Base-by-base conservation (phyloP, 2,888 invertebrate species). In the Tachina lurida region DNA sequence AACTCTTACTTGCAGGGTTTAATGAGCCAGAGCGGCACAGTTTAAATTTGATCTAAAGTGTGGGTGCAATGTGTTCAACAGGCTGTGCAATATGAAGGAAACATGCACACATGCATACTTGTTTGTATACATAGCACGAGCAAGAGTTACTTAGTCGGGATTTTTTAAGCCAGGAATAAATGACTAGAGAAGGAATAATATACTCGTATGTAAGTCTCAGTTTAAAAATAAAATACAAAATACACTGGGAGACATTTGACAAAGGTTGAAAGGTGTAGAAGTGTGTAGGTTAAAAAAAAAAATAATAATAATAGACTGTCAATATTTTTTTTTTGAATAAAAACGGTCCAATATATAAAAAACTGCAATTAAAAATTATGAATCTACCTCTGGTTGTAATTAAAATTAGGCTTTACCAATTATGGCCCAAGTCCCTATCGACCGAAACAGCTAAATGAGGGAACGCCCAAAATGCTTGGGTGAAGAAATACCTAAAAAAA, bases 21-120 rank as follows among this genome's bases (percentile, higher is more conserved):
- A 49, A 79, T 65, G 68, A 74, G 43, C 49, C 31, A 62, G 17
- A 71, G 22, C 19, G 47, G 52, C 15, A 63, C 22, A 56, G 19
- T n/a, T 68, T 19, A 43, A 39, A 63, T 15, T 79, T 43, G 19
- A 0, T 65, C 12, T 10, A 43, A 81, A 68, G 86, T 80, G 86
- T 86, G 83, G 86, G 83, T 83, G 86, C 83, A 83, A 86, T 78
- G 68, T 83, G 83, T 76, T 76, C 12, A 76, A 60, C 83, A 67
- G 71, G 60, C 70, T 77, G 71, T 31, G 45, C 12, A 60, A 67
- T 52, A 60, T 62, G 31, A 43, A 54, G 12, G 19, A 43, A n/a
- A 41, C 31, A 31, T 31, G 31, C 31, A 31, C 31, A 31, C 31
- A 31, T 31, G 31, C 31, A 31, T 31, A 31, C 31, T 43, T 22